These are phyloP conservation scores for Lasioglossum albipes DNA, from an alignment of 1,140 invertebrate genomes.

Conservation along the genomic window DNA sequence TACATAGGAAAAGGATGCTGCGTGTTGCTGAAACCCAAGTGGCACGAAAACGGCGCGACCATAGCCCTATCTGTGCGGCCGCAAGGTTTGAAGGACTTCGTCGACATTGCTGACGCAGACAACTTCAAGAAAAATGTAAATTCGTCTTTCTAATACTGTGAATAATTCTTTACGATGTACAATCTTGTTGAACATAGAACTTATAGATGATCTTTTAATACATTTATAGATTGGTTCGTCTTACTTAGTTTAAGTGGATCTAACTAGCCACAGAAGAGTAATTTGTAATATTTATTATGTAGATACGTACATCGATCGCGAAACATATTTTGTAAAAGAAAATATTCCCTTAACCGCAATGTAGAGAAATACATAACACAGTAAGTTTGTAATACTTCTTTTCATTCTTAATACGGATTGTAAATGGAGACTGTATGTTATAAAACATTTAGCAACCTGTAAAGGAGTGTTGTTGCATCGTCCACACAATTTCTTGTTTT, in stretches of 20 bases:
- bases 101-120: constrained; percentile 72
- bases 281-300: constrained; percentile 22
- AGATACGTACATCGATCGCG: not conserved
- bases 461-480: too few species aligned
- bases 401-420: not conserved
- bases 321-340: constrained; percentile 7
- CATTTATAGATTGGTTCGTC: not conserved
- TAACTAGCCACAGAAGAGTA: not conserved
- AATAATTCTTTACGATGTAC: not conserved
- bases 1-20: constrained; percentile 71
- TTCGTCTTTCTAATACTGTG: constrained; percentile 54
- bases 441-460: not conserved
- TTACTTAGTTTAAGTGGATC: not conserved
- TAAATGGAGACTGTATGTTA: not conserved
- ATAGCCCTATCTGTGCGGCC: constrained; percentile 73
- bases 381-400: constrained; percentile 3
- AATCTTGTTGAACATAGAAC: not conserved
- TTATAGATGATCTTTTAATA: constrained; percentile 4
- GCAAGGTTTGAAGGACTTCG: constrained; percentile 74
- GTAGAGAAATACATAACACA: not conserved
- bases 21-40: constrained; percentile 73
- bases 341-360: constrained; percentile 3
- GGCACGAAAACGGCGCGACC: constrained; percentile 70
- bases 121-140: constrained; percentile 71
- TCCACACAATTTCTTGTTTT: too few species aligned